Percentiles rank a stretch among this genome's conserved stretches.
Evolutionary conservation across 1,140 invertebrate species (phyloP).

Genomic region (Drosophila virilis): DNA sequence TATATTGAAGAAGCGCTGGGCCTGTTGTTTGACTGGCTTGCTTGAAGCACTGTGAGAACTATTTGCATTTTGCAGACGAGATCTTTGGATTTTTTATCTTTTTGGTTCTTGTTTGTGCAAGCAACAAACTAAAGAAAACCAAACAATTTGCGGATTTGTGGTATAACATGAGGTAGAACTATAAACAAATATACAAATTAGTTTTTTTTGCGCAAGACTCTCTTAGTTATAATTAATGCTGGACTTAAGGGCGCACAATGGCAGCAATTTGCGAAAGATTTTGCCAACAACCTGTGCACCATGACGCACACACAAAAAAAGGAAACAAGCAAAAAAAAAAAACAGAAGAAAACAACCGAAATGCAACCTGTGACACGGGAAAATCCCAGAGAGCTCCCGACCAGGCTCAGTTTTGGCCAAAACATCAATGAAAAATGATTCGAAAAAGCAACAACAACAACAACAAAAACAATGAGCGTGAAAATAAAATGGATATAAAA

Average conservation of each 20-base stretch:
- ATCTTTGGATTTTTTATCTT: neutral
- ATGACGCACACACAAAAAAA: neutral
- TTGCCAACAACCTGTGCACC: slow-evolving; percentile 18
- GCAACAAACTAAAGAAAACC: neutral
- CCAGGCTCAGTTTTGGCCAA: slow-evolving; percentile 4
- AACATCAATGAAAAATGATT: slow-evolving; percentile 55
- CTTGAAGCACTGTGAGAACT: slow-evolving; percentile 8
- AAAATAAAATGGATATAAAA: slow-evolving; percentile 75
- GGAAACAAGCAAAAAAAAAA: neutral
- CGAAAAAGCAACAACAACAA: slow-evolving; percentile 18
- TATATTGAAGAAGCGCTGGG: too few relatives aligned
- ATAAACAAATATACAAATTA: slow-evolving; percentile 19
- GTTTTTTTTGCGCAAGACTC: neutral
- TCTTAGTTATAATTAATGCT: slow-evolving; percentile 26
- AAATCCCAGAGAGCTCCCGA: neutral
- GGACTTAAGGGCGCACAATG: slow-evolving; percentile 13
- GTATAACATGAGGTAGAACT: slow-evolving; percentile 27
- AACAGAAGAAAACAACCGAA: neutral
- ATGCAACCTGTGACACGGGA: slow-evolving; percentile 16
- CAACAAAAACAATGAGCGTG: slow-evolving; percentile 29
- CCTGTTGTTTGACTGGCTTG: slow-evolving; percentile 1
- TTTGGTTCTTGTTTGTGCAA: slow-evolving; percentile 4
- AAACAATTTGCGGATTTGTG: slow-evolving; percentile 14
- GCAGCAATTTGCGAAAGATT: slow-evolving; percentile 25
- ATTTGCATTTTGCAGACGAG: neutral